Evolutionary conservation across 1,140 invertebrate species (phyloP).

Genomic region (Potamilus streckersoni): DNA sequence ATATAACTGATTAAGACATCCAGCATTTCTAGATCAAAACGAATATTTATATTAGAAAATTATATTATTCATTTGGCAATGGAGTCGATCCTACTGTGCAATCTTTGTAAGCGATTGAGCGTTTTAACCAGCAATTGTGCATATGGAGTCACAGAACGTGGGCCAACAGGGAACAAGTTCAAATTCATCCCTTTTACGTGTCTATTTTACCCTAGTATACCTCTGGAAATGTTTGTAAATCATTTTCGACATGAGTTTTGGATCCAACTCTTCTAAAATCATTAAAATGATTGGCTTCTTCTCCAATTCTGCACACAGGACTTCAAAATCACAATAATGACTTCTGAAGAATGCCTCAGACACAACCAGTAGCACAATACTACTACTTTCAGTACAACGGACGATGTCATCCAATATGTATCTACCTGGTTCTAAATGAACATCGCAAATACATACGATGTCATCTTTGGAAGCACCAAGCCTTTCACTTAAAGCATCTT

Average conservation of each 20-base stretch:
- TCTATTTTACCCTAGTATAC: background rate
- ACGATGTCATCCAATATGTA: conserved; percentile 1
- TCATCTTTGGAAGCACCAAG: background rate
- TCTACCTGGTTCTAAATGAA: background rate
- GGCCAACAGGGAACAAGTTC: too few relatives aligned
- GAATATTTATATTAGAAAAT: too few relatives aligned
- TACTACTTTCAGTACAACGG: background rate
- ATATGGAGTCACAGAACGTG: too few relatives aligned
- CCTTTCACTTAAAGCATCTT: background rate
- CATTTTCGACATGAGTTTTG: background rate
- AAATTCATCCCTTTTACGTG: too few relatives aligned
- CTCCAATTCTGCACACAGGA: background rate
- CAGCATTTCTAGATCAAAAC: too few relatives aligned
- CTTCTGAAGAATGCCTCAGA: conserved; percentile 6
- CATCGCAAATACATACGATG: background rate
- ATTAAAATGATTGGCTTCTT: conserved; percentile 3
- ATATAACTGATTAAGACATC: too few relatives aligned
- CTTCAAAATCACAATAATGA: conserved; percentile 1
- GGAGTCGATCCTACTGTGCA: too few relatives aligned
- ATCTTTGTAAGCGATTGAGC: too few relatives aligned
- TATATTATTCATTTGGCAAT: too few relatives aligned
- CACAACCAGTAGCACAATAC: conserved; percentile 1
- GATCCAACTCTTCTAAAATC: conserved; percentile 2
- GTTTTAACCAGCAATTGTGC: too few relatives aligned
- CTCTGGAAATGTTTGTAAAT: conserved; percentile 1